phyloP scores from a whole-genome alignment of 2,888 invertebrate species.

The Clusia tigrina region DNA sequence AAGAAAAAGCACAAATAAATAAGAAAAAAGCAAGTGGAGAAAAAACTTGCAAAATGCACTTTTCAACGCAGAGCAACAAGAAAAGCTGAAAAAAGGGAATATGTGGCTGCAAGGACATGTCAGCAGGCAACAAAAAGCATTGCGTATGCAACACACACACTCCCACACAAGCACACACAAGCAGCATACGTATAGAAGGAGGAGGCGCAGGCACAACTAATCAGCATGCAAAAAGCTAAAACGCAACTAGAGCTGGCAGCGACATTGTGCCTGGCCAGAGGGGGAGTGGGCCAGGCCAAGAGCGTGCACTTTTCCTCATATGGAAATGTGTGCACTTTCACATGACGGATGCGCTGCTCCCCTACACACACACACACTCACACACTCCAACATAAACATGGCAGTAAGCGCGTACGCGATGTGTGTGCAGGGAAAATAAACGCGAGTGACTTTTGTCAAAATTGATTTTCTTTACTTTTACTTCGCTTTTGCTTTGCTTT shows the following conservation, averaged over 20 bases:
- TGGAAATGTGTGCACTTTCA: too few relatives aligned
- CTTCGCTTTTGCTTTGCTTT: neutral
- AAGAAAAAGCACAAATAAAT: neutral
- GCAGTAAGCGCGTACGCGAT: neutral
- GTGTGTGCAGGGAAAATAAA: neutral
- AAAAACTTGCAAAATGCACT: conserved; percentile 7
- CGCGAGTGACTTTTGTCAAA: conserved; percentile 13
- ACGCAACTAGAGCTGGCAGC: neutral
- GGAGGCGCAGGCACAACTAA: conserved; percentile 17
- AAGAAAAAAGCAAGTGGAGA: conserved; percentile 9
- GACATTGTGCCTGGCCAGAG: too few relatives aligned
- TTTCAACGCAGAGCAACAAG: conserved; percentile 11
- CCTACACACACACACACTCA: neutral
- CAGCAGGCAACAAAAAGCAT: neutral
- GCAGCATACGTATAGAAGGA: neutral
- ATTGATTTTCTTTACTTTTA: conserved; percentile 9
- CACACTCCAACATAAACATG: neutral
- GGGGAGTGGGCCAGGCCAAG: neutral
- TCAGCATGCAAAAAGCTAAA: conserved; percentile 20
- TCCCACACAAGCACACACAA: conserved; percentile 9
- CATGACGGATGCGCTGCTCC: too few relatives aligned
- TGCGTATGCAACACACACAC: conserved; percentile 10
- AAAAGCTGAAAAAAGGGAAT: conserved; percentile 19
- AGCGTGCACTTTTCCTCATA: too few relatives aligned
- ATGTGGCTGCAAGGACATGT: conserved; percentile 7